Conservation (phyloP, 1,140 invertebrate genomes). For the Caenorhabditis remanei region DNA sequence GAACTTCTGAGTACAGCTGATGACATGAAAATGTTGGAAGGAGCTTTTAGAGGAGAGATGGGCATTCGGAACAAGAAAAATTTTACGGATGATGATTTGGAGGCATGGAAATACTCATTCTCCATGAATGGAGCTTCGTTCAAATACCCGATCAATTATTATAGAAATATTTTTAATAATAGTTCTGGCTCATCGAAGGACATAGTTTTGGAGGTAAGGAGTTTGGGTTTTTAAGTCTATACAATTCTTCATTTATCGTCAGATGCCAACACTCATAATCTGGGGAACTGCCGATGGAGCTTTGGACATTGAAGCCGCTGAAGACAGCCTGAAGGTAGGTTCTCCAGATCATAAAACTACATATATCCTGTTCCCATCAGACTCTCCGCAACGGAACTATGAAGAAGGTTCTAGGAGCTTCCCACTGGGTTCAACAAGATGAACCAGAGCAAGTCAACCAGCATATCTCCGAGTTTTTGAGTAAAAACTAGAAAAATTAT, state of each 20-base stretch:
- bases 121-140: slow-evolving; percentile 33
- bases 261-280: slow-evolving; percentile 81
- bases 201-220: neutral
- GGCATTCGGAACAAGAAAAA: slow-evolving; percentile 70
- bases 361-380: slow-evolving; percentile 4
- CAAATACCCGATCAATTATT: slow-evolving; percentile 40
- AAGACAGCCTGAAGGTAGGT: slow-evolving; percentile 82
- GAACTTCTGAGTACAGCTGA: slow-evolving; percentile 82
- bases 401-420: slow-evolving; percentile 82
- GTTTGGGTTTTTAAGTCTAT: neutral
- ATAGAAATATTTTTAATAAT: slow-evolving; percentile 18
- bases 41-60: slow-evolving; percentile 80
- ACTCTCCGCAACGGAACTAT: slow-evolving; percentile 82
- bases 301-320: slow-evolving; percentile 81
- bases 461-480: slow-evolving; percentile 8
- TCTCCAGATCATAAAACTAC: neutral
- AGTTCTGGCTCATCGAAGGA: neutral
- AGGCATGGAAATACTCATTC: slow-evolving; percentile 86
- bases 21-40: slow-evolving; percentile 82
- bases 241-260: neutral
- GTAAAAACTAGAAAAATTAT: neutral
- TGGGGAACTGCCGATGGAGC: slow-evolving; percentile 84
- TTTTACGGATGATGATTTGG: slow-evolving; percentile 81
- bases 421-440: slow-evolving; percentile 87
- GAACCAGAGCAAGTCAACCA: slow-evolving; percentile 81